Percentiles rank a stretch among this genome's conserved stretches.
Conservation (phyloP, 2,113 vertebrate genomes). For the Actenoides hombroni region DNA sequence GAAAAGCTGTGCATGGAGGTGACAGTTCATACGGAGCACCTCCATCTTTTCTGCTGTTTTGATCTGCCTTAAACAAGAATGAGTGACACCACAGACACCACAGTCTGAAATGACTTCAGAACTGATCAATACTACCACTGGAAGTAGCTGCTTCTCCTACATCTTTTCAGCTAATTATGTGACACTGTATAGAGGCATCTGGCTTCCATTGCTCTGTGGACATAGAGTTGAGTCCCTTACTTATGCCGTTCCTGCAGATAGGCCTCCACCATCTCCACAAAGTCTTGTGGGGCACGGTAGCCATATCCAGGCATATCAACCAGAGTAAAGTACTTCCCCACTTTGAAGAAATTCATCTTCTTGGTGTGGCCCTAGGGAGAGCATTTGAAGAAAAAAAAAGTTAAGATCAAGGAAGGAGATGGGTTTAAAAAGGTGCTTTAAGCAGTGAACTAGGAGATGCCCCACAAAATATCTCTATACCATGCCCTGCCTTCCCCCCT, state of each 20-base stretch:
- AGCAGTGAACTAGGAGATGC: not conserved
- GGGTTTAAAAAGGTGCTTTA: not conserved
- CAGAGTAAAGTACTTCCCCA: conserved; percentile 86
- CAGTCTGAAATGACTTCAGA: not conserved
- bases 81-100: not conserved
- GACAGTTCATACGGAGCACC: not conserved
- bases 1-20: not conserved
- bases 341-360: conserved; percentile 96
- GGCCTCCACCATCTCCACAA: conserved; percentile 92
- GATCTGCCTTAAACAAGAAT: not conserved
- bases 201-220: not conserved
- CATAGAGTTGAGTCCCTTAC: conserved; percentile 67
- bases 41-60: not conserved
- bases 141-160: not conserved
- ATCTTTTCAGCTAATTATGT: not conserved
- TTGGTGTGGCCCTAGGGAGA: conserved; percentile 90
- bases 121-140: not conserved
- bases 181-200: accelerated
- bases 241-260: conserved; percentile 86
- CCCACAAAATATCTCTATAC: accelerated
- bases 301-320: conserved; percentile 98
- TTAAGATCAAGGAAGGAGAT: not conserved
- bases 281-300: conserved; percentile 86
- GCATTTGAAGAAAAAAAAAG: not conserved
- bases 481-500: not conserved